Conservation (phyloP, 2,797 vertebrate species). For the Gambelia wislizenii region DNA sequence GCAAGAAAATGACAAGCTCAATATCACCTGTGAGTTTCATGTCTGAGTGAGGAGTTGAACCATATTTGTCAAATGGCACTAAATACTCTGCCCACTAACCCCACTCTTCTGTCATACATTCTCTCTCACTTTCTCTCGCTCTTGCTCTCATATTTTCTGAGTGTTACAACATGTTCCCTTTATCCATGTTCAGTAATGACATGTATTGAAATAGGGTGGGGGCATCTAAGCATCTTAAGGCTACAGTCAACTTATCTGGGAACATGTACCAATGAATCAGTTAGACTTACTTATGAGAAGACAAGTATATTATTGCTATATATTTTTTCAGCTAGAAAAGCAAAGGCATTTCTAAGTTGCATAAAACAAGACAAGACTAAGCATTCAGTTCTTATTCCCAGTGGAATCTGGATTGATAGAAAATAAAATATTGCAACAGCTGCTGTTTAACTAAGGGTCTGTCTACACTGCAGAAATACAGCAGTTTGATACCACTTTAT, state of each 20-base stretch:
- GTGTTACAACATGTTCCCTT: background rate
- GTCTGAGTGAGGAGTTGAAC: background rate
- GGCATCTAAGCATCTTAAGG: conserved; percentile 38
- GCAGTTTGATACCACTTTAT: too few relatives aligned
- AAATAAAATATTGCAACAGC: conserved; percentile 57
- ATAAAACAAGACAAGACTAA: conserved; percentile 49
- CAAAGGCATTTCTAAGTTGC: conserved; percentile 46
- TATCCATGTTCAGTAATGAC: background rate
- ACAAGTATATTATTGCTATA: conserved; percentile 10
- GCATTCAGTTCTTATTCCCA: conserved; percentile 16
- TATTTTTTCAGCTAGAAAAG: background rate
- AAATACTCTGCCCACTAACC: background rate
- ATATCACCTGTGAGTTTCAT: background rate
- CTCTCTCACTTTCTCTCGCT: background rate
- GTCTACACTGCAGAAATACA: too few relatives aligned
- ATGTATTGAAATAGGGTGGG: background rate
- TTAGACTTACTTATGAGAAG: background rate
- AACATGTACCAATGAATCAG: background rate
- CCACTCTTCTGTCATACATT: background rate
- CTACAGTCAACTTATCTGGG: background rate
- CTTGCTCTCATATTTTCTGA: background rate
- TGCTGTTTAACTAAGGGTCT: background rate
- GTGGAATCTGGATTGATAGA: conserved; percentile 55
- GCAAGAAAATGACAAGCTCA: background rate
- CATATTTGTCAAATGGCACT: background rate